These are phyloP conservation scores for Melinaea menophilus DNA, from an alignment of 2,888 invertebrate species.

Conservation along the genomic window DNA sequence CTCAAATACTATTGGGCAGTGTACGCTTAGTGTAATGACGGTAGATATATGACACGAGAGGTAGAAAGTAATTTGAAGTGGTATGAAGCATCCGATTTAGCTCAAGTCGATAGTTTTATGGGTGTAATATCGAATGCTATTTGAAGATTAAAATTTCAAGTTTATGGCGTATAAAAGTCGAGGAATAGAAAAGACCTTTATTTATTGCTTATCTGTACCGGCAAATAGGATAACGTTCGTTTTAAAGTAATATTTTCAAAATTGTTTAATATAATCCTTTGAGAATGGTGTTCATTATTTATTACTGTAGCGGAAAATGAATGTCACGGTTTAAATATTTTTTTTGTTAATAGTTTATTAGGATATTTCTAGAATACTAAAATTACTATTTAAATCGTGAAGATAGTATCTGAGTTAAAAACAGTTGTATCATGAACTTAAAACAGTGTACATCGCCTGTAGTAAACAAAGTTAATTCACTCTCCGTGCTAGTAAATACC, in stretches of 20 bases:
- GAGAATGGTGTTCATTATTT: no score
- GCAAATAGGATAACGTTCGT: not conserved
- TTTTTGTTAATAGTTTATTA: no score
- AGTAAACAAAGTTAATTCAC: slow-evolving; percentile 23
- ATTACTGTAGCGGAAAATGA: no score
- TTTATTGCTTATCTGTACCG: slow-evolving; percentile 4
- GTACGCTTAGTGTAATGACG: no score
- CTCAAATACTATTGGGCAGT: no score
- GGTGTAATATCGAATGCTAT: slow-evolving; percentile 5
- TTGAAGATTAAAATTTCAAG: slow-evolving; percentile 23
- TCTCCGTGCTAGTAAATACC: slow-evolving; percentile 25
- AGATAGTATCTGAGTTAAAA: no score
- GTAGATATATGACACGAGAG: no score
- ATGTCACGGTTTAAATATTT: no score
- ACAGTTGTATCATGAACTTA: not conserved
- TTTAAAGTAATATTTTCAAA: not conserved
- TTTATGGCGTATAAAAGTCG: slow-evolving; percentile 21
- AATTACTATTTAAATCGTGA: no score
- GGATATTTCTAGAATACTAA: no score
- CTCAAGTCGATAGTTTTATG: slow-evolving; percentile 26
- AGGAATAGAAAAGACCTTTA: not conserved
- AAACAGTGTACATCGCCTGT: not conserved
- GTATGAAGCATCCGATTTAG: slow-evolving; percentile 3
- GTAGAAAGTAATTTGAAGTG: slow-evolving; percentile 18
- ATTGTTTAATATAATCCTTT: no score